A percentile compares a stretch with the other conserved stretches of the same genome.
These are phyloP conservation scores for Triplophysa bombifrons DNA, from an alignment of 2,797 vertebrate species.

Conservation along the genomic window DNA sequence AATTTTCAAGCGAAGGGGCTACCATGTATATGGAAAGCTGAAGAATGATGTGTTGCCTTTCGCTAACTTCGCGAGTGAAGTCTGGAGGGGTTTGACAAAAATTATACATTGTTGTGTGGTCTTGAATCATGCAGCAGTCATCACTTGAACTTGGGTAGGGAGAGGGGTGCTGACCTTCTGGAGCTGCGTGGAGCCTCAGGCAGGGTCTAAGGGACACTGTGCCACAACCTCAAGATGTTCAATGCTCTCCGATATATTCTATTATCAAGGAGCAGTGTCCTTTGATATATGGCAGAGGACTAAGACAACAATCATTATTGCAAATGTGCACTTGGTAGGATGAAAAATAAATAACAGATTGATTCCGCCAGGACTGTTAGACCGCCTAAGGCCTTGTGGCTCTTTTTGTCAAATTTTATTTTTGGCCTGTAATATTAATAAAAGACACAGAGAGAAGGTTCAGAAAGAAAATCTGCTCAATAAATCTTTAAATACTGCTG, in stretches of 20 bases:
- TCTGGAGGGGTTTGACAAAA: slow-evolving; percentile 31
- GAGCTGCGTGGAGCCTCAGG: slow-evolving; percentile 48
- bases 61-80: slow-evolving; percentile 35
- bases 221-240: slow-evolving; percentile 42
- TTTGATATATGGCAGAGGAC: slow-evolving; percentile 25
- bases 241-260: slow-evolving; percentile 23
- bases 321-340: slow-evolving; percentile 17
- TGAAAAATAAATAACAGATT: neutral
- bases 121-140: slow-evolving; percentile 50
- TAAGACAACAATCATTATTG: slow-evolving; percentile 14
- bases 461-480: slow-evolving; percentile 18
- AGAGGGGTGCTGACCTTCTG: slow-evolving; percentile 38
- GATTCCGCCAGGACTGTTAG: neutral
- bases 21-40: slow-evolving; percentile 18
- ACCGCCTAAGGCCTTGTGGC: slow-evolving; percentile 6
- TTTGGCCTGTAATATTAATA: slow-evolving; percentile 14
- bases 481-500: slow-evolving; percentile 9
- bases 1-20: slow-evolving; percentile 46
- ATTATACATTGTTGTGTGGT: slow-evolving; percentile 12
- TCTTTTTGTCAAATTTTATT: slow-evolving; percentile 12
- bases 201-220: slow-evolving; percentile 41
- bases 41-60: slow-evolving; percentile 44
- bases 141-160: slow-evolving; percentile 36
- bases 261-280: slow-evolving; percentile 60
- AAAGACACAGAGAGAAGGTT: neutral